A percentile compares a stretch with the other conserved stretches of the same genome.
phyloP scores from a whole-genome alignment of 2,888 invertebrate genomes.

The Tetheella fluctuosa region DNA sequence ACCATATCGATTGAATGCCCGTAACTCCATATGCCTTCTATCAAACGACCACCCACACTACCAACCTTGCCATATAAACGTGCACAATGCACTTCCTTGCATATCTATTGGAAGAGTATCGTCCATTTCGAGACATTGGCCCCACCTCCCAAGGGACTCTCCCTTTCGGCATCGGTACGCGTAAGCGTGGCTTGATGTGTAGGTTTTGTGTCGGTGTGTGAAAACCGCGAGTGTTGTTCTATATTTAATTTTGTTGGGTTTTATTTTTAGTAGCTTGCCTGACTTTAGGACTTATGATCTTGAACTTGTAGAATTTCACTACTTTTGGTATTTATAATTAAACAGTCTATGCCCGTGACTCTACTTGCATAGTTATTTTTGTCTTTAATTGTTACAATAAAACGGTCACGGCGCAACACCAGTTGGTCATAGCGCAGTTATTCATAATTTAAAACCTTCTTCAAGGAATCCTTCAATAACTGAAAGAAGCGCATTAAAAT shows the following conservation, averaged over 20 bases:
- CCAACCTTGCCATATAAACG: slow-evolving; percentile 37
- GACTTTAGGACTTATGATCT: slow-evolving; percentile 56
- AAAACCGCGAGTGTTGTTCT: slow-evolving; percentile 47
- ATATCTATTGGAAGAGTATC: slow-evolving; percentile 75
- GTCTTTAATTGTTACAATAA: too few species aligned
- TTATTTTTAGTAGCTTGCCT: slow-evolving; percentile 61
- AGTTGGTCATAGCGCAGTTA: too few species aligned
- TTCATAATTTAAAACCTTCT: too few species aligned
- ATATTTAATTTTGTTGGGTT: slow-evolving; percentile 43
- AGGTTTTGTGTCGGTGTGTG: slow-evolving; percentile 48
- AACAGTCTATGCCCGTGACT: too few species aligned
- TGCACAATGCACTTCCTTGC: slow-evolving; percentile 78
- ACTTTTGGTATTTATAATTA: background rate
- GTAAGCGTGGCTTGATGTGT: slow-evolving; percentile 43
- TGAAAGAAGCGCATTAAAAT: too few species aligned
- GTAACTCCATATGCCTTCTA: slow-evolving; percentile 29
- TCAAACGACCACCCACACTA: slow-evolving; percentile 59
- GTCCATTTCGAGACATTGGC: slow-evolving; percentile 80
- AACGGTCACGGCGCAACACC: too few species aligned
- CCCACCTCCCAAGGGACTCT: slow-evolving; percentile 83
- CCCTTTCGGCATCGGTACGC: slow-evolving; percentile 69
- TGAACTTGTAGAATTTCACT: slow-evolving; percentile 56
- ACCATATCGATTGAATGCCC: slow-evolving; percentile 48
- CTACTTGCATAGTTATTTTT: too few species aligned
- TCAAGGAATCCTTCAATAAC: too few species aligned